Percentiles rank a stretch among this genome's conserved stretches.
Conservation (phyloP, 2,113 vertebrate species). For the Nycticryphes semicollaris region DNA sequence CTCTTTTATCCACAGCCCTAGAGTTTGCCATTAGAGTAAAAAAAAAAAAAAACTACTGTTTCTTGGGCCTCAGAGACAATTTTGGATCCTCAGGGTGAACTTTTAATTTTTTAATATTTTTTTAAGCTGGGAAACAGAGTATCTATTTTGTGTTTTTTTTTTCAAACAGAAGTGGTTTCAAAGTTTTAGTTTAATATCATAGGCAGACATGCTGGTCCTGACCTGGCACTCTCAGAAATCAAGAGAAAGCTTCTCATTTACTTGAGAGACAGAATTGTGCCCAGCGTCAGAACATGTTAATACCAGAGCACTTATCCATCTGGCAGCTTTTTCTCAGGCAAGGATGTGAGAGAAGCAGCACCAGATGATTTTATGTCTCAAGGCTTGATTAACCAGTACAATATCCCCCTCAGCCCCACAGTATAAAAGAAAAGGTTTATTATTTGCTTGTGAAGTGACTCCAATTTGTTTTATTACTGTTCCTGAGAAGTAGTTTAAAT, state of each 20-base stretch:
- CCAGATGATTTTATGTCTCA: background rate
- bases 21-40: background rate
- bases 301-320: background rate
- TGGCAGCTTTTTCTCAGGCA: background rate
- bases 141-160: background rate
- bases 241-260: background rate
- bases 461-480: background rate
- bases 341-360: background rate
- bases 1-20: slow-evolving; percentile 9
- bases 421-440: background rate
- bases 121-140: background rate
- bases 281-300: background rate
- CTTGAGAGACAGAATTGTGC: background rate
- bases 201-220: background rate
- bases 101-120: background rate
- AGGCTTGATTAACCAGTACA: background rate
- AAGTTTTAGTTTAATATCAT: background rate
- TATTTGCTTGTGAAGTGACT: background rate
- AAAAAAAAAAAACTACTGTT: slow-evolving; percentile 32
- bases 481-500: background rate
- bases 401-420: background rate
- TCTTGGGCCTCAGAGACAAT: background rate
- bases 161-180: background rate
- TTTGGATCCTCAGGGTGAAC: background rate
- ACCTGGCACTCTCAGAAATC: background rate